Percentiles rank a stretch among this genome's conserved stretches.
phyloP scores from a whole-genome alignment of 2,888 invertebrate species.

The Microplitis manilae region DNA sequence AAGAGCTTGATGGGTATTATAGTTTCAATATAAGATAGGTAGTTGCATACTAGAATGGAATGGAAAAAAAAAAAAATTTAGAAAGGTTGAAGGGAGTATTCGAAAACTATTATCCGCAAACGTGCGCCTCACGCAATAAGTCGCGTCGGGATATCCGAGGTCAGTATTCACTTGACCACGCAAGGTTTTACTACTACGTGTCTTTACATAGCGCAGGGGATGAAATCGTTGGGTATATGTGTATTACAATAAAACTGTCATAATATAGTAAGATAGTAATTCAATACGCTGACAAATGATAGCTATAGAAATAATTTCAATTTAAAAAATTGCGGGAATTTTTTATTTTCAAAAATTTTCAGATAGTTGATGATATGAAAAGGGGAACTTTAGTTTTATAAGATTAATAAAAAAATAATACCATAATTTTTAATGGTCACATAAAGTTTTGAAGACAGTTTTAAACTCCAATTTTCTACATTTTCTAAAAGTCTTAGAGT shows the following conservation, averaged over 20 bases:
- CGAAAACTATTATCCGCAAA: not conserved
- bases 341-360: no score
- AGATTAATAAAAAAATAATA: no score
- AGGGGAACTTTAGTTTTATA: no score
- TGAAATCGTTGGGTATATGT: not conserved
- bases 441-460: no score
- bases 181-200: constrained; percentile 46
- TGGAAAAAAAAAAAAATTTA: constrained; percentile 28
- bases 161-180: constrained; percentile 55
- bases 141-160: constrained; percentile 49
- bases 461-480: no score
- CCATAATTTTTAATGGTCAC: no score
- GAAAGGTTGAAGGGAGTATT: constrained; percentile 16
- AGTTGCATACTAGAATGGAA: constrained; percentile 19
- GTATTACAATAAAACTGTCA: not conserved
- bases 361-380: no score
- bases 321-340: no score
- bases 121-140: constrained; percentile 43
- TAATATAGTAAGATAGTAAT: no score
- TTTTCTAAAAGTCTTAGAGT: no score
- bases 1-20: not conserved
- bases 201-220: not conserved
- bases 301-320: no score
- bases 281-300: no score
- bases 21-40: not conserved